These are phyloP conservation scores for Vulpes vulpes DNA, from an alignment of 2,113 vertebrate genomes.

Conservation along the genomic window DNA sequence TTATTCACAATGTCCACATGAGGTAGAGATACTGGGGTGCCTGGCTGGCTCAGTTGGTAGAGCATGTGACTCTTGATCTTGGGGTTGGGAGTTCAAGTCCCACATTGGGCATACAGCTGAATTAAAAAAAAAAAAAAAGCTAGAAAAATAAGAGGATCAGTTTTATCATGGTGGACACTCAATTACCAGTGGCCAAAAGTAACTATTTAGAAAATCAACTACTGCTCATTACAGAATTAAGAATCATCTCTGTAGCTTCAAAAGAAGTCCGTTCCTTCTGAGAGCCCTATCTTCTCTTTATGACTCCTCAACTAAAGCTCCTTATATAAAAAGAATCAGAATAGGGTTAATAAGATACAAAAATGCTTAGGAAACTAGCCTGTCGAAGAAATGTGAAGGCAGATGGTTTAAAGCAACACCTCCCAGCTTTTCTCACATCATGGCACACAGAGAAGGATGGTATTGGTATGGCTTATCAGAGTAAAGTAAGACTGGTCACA, in stretches of 20 bases:
- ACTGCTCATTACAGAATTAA: not conserved
- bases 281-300: not conserved
- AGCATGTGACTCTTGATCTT: not conserved
- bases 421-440: not conserved
- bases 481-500: not conserved
- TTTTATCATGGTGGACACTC: not conserved
- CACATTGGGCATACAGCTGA: not conserved
- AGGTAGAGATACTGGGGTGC: not conserved
- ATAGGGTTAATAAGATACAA: not conserved
- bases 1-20: not conserved
- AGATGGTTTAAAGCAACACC: not conserved
- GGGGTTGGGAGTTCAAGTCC: not conserved
- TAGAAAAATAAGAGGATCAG: not conserved
- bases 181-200: not conserved
- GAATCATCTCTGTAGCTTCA: not conserved
- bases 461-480: not conserved
- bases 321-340: not conserved
- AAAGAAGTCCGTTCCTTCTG: not conserved
- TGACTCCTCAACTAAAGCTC: not conserved
- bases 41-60: not conserved
- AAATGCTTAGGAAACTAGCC: not conserved
- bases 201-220: not conserved
- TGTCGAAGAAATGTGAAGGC: not conserved
- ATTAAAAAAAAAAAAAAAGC: not conserved
- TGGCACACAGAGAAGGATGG: not conserved